These are phyloP conservation scores for Cyphomyrmex costatus DNA, from an alignment of 1,140 invertebrate species.

Conservation along the genomic window DNA sequence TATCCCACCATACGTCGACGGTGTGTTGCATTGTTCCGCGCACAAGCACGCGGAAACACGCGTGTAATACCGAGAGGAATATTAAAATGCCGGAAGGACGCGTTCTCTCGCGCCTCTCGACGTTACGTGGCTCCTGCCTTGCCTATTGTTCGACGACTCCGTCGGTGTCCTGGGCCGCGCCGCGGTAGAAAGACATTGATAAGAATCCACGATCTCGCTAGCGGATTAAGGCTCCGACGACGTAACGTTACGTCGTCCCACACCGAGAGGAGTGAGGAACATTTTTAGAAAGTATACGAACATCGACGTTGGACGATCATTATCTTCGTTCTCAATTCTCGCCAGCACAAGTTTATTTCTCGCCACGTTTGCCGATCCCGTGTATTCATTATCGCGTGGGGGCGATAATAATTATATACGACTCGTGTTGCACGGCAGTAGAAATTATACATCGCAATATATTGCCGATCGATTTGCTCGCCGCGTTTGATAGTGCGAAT, in stretches of 20 bases:
- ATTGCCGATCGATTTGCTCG: not conserved
- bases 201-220: conserved; percentile 51
- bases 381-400: not conserved
- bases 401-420: not conserved
- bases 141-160: conserved; percentile 46
- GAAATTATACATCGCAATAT: not conserved
- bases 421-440: not conserved
- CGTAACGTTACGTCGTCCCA: conserved; percentile 48
- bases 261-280: conserved; percentile 2
- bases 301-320: conserved; percentile 25
- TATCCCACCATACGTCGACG: conserved; percentile 10
- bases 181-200: conserved; percentile 52
- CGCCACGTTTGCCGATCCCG: not conserved
- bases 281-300: conserved; percentile 55
- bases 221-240: conserved; percentile 41
- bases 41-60: conserved; percentile 62
- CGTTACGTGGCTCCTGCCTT: conserved; percentile 46
- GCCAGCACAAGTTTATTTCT: not conserved
- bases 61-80: conserved; percentile 33
- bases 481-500: not conserved
- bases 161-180: conserved; percentile 26
- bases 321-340: not conserved
- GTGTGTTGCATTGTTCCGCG: conserved; percentile 49
- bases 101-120: conserved; percentile 57
- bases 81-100: conserved; percentile 64